Evolutionary conservation across 2,113 vertebrate genomes (phyloP).

Genomic region (Pseudopodoces humilis): DNA sequence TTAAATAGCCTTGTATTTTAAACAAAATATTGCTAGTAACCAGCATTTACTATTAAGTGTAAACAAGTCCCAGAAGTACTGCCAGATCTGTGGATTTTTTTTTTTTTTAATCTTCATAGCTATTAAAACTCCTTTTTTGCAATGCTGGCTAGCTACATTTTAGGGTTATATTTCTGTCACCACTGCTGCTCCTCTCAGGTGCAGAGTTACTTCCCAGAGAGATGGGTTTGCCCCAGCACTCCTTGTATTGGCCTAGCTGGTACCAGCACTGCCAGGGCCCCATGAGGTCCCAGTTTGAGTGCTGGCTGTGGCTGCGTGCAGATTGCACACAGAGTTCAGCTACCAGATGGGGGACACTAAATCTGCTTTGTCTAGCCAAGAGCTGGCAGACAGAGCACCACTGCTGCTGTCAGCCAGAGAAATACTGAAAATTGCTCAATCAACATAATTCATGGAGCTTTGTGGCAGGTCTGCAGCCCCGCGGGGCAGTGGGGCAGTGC

Average conservation of each 20-base stretch:
- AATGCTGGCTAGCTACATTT: neutral
- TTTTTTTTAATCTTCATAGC: neutral
- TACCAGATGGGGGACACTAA: conserved; percentile 61
- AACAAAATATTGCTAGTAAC: neutral
- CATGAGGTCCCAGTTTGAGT: neutral
- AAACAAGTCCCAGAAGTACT: neutral
- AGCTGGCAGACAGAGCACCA: conserved; percentile 55
- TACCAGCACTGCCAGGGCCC: neutral
- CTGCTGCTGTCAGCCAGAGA: conserved; percentile 46
- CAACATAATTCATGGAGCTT: conserved; percentile 17
- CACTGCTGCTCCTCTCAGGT: neutral
- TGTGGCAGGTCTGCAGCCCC: conserved; percentile 28
- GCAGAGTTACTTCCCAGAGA: neutral
- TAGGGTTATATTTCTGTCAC: neutral
- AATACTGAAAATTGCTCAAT: conserved; percentile 51
- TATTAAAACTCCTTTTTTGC: neutral
- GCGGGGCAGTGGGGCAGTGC: neutral
- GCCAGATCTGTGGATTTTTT: neutral
- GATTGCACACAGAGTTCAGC: conserved; percentile 41
- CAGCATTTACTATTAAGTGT: neutral
- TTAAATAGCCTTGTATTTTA: conserved; percentile 30
- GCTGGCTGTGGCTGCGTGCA: neutral
- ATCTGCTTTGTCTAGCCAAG: conserved; percentile 62
- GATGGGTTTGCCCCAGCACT: neutral
- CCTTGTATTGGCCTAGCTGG: neutral